Base-by-base conservation (phyloP, 2,113 vertebrate species). In the Phalacrocorax carbo region DNA sequence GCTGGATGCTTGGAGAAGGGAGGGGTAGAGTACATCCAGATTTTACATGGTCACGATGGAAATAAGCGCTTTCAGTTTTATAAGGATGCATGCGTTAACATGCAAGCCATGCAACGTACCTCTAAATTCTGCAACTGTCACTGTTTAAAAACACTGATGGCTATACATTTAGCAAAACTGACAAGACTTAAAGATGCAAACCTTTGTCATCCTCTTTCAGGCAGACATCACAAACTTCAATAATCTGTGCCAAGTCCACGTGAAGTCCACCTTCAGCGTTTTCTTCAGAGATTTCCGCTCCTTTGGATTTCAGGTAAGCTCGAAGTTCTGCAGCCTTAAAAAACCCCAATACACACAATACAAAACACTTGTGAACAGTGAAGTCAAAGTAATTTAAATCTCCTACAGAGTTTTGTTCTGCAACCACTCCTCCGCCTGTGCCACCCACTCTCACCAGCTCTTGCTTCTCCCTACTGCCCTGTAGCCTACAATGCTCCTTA, bases 141-240 rank as follows among this genome's bases (percentile, higher is more conserved):
- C 36, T 21, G 27, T 7, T 25, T 40, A 69, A 49, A 68, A 86
- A 51, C 40, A 57, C 0, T 4, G 5, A 34, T 5, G 8, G 40
- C 0, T 0, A 4, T 11, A 49, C 0, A 23, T 34, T 83, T 8
- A 86, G 27, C 40, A 78, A 77, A 88, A 46, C 6, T 32, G 49
- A 10, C 8, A 52, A 11, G 18, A 51, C 18, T 49, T 11, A 48
- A 42, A 84, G 66, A 76, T 61, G 93, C 98, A 91, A 96, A 99
- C 99, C 99, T 99, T 99, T 99, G 94, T 99, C 99, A 88, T 99
- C 99, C 8, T 99, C 99, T 71, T 99, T 99, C 80, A 99, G 98
- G 95, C 99, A 99, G 19, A 99, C 99, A 61, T 99, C 99, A 86
- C 99, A 99, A 5, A 98, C 99, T 97, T 99, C 99, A n/a, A 99